These are phyloP conservation scores for Geothlypis trichas DNA, from an alignment of 2,113 vertebrate genomes.

Conservation along the genomic window DNA sequence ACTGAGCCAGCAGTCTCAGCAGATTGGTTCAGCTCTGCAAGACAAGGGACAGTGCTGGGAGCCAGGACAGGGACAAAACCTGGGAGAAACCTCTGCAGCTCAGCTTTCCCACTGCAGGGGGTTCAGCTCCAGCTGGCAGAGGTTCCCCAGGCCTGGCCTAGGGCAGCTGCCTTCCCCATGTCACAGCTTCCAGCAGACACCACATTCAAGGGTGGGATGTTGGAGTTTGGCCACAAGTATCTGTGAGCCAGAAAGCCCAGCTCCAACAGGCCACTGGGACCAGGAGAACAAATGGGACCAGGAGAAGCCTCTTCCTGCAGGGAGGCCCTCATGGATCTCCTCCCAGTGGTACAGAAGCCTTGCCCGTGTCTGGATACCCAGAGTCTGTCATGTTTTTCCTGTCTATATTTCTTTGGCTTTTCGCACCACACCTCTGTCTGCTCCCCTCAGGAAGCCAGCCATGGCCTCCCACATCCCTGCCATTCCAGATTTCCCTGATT, in stretches of 20 bases:
- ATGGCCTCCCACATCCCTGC: neutral
- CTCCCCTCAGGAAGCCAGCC: neutral
- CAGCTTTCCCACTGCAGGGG: neutral
- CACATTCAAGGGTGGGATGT: fast-evolving
- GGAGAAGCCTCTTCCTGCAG: neutral
- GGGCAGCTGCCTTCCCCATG: neutral
- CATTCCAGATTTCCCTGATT: neutral
- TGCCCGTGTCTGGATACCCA: neutral
- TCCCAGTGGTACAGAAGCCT: neutral
- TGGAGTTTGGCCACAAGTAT: neutral
- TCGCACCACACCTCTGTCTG: neutral
- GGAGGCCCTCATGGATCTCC: neutral
- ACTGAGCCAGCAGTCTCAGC: fast-evolving
- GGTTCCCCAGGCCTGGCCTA: neutral
- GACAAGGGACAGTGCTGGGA: neutral
- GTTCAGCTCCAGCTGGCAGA: neutral
- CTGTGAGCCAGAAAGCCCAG: neutral
- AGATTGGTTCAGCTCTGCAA: neutral
- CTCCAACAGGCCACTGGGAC: neutral
- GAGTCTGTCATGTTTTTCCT: neutral
- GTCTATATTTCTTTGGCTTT: neutral
- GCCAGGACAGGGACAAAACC: neutral
- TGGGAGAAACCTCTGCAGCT: neutral
- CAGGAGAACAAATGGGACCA: neutral
- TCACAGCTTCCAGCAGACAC: neutral